Conservation (phyloP, 1,140 invertebrate species). For the Drosophila burlai region DNA sequence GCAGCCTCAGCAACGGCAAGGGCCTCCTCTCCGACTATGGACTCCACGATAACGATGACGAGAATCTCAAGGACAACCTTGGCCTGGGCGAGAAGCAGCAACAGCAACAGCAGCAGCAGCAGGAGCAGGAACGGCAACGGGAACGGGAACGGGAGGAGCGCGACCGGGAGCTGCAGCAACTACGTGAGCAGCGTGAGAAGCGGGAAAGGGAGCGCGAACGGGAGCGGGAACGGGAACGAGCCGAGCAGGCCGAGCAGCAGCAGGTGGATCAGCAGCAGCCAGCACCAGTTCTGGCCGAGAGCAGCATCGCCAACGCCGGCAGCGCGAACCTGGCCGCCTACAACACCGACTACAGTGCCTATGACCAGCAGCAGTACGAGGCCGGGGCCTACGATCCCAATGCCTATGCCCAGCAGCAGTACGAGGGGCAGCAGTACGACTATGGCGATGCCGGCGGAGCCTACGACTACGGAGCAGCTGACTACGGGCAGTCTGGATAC, state of each 20-base stretch:
- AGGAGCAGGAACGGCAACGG: slow-evolving; percentile 44
- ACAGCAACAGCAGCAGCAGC: slow-evolving; percentile 56
- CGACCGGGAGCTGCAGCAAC: slow-evolving; percentile 59
- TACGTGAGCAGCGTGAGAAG: slow-evolving; percentile 60
- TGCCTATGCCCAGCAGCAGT: slow-evolving; percentile 71
- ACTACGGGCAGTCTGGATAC: slow-evolving; percentile 71
- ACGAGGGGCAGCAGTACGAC: slow-evolving; percentile 73
- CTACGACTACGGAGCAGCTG: slow-evolving; percentile 56
- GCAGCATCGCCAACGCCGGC: slow-evolving; percentile 47
- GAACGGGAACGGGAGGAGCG: slow-evolving; percentile 63
- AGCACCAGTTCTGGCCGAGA: slow-evolving; percentile 28
- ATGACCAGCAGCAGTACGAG: slow-evolving; percentile 84
- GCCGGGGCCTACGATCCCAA: slow-evolving; percentile 71
- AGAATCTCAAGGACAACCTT: slow-evolving; percentile 85
- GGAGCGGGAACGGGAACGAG: slow-evolving; percentile 33
- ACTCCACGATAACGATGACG: slow-evolving; percentile 83
- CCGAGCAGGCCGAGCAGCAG: slow-evolving; percentile 54
- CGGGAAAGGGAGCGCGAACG: slow-evolving; percentile 56
- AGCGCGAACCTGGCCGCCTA: slow-evolving; percentile 72
- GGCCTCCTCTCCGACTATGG: slow-evolving; percentile 58
- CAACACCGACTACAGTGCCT: slow-evolving; percentile 80
- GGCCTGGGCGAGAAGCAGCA: slow-evolving; percentile 81
- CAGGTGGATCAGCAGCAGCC: slow-evolving; percentile 47
- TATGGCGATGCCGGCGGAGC: slow-evolving; percentile 55
- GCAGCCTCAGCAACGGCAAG: slow-evolving; percentile 57